A percentile compares a stretch with the other conserved stretches of the same genome.
These are phyloP conservation scores for Psittacula derbiana DNA, from an alignment of 2,797 vertebrate genomes.

Conservation along the genomic window DNA sequence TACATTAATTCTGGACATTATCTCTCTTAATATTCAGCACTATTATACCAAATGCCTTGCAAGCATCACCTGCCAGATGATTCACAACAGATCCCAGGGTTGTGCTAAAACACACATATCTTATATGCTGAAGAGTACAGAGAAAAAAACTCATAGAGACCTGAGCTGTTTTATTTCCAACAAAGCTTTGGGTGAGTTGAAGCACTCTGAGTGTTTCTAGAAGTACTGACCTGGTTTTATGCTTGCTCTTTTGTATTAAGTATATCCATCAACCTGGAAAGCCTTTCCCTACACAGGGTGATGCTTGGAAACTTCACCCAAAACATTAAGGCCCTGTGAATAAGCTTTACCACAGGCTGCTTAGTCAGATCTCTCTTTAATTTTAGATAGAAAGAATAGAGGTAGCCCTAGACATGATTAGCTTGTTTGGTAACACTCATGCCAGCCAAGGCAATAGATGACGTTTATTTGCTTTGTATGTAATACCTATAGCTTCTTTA, in stretches of 20 bases:
- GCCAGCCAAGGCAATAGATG: neutral
- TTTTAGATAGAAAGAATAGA: neutral
- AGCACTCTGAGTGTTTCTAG: neutral
- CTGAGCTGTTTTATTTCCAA: accelerated
- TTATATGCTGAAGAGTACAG: accelerated
- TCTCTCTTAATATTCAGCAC: accelerated
- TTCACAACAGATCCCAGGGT: neutral
- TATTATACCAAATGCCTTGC: neutral
- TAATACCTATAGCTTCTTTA: neutral
- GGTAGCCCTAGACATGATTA: neutral
- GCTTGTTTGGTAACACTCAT: neutral
- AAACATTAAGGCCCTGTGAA: neutral
- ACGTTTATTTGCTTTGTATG: neutral
- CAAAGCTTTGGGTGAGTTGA: neutral
- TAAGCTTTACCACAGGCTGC: neutral
- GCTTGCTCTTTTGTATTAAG: neutral
- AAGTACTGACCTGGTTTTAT: neutral
- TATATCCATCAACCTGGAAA: neutral
- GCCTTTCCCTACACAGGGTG: neutral
- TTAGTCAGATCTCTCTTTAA: neutral
- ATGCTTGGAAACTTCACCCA: neutral
- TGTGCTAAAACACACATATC: accelerated
- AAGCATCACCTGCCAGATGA: neutral
- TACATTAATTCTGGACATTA: accelerated
- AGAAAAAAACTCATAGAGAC: neutral